Percentiles rank a stretch among this genome's conserved stretches.
Conservation (phyloP, 2,888 invertebrate genomes). For the Tanaodytes sp. region DNA sequence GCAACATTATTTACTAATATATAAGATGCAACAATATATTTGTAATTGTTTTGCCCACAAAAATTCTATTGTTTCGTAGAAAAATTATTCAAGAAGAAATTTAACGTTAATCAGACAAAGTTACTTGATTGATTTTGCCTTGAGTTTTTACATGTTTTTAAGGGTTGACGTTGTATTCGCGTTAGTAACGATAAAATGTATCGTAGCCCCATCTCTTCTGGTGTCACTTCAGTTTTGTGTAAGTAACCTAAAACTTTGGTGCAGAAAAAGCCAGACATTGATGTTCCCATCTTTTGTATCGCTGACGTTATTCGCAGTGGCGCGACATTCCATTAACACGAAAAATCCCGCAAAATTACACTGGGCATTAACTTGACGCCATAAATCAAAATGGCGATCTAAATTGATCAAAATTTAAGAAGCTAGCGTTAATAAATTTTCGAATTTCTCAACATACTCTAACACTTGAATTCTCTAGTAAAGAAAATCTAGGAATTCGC, state of each 20-base stretch:
- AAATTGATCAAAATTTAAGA: no score
- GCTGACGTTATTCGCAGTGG: slow-evolving; percentile 29
- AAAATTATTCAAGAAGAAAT: no score
- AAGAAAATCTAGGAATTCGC: no score
- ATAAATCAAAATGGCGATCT: slow-evolving; percentile 41
- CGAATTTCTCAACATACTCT: no score
- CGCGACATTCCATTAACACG: slow-evolving; percentile 33
- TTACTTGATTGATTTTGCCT: slow-evolving; percentile 54
- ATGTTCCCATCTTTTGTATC: slow-evolving; percentile 31
- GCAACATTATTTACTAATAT: no score
- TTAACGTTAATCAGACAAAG: no score
- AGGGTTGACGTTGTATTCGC: slow-evolving; percentile 61
- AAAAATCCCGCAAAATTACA: slow-evolving; percentile 35
- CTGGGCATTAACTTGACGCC: slow-evolving; percentile 27
- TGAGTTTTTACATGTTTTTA: slow-evolving; percentile 56
- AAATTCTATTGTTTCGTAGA: no score
- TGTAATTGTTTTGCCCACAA: no score
- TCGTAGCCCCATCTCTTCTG: slow-evolving; percentile 57
- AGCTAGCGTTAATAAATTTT: no score
- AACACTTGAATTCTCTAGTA: no score
- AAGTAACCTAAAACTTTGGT: slow-evolving; percentile 52
- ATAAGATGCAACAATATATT: no score
- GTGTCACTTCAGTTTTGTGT: slow-evolving; percentile 57
- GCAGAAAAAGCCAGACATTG: slow-evolving; percentile 39
- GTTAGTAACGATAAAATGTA: slow-evolving; percentile 60